Evolutionary conservation across 2,113 vertebrate species (phyloP).

Genomic region (Leptobrachium ailaonicum): DNA sequence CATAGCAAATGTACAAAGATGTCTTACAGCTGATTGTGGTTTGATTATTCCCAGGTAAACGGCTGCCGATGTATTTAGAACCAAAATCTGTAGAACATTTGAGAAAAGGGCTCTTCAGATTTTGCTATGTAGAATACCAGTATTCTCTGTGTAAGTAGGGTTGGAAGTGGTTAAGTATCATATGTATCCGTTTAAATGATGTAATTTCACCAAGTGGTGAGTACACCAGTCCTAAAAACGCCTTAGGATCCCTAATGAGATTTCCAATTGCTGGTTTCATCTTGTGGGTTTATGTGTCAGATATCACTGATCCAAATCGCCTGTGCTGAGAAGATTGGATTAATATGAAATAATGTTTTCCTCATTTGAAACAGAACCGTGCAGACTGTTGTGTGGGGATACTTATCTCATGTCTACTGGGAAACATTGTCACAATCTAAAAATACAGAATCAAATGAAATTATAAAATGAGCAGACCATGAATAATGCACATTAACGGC

Average conservation of each 20-base stretch:
- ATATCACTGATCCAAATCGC: conserved; percentile 38
- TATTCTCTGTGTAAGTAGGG: too few relatives aligned
- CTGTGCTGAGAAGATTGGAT: conserved; percentile 28
- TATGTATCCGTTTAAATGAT: background rate
- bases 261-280: conserved; percentile 27
- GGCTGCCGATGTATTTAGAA: too few relatives aligned
- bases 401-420: conserved; percentile 35
- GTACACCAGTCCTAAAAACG: background rate
- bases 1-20: too few relatives aligned
- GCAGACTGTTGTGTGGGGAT: conserved; percentile 17
- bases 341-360: conserved; percentile 21
- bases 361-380: conserved; percentile 17
- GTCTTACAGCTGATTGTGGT: too few relatives aligned
- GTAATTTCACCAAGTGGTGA: background rate
- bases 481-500: too few relatives aligned
- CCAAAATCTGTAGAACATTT: too few relatives aligned
- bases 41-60: too few relatives aligned
- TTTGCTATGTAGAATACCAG: too few relatives aligned
- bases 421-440: background rate
- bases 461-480: too few relatives aligned
- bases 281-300: conserved; percentile 24
- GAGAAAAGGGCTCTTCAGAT: too few relatives aligned
- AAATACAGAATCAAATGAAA: too few relatives aligned
- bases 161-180: too few relatives aligned
- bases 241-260: conserved; percentile 29